A percentile compares a stretch with the other conserved stretches of the same genome.
Evolutionary conservation across 2,888 invertebrate species (phyloP).

Genomic region (Anthoptus insignis): DNA sequence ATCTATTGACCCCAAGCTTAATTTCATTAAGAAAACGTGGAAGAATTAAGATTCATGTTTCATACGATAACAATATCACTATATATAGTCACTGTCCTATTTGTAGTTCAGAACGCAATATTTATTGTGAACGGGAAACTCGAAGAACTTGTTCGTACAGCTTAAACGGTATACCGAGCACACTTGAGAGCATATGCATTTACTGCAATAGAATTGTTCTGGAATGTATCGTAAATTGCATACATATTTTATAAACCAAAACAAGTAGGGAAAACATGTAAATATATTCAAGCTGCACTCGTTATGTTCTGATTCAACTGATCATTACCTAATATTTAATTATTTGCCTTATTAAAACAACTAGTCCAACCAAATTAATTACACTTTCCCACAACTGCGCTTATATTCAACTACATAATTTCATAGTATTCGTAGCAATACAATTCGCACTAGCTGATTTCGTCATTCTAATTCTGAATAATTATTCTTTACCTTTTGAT

Average conservation of each 20-base stretch:
- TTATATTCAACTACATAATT: no score
- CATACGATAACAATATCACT: no score
- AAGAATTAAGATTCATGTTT: no score
- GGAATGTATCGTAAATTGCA: neutral
- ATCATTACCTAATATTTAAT: constrained; percentile 25
- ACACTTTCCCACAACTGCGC: neutral
- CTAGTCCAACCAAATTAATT: neutral
- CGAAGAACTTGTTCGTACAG: constrained; percentile 1
- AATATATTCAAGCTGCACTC: neutral
- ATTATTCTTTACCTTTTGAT: neutral
- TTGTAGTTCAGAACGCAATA: neutral
- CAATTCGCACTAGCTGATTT: constrained; percentile 65
- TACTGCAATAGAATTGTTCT: neutral
- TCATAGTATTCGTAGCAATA: constrained; percentile 51
- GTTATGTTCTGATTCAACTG: constrained; percentile 33
- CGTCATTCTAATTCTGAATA: no score
- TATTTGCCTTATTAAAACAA: constrained; percentile 16
- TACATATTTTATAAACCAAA: constrained; percentile 13
- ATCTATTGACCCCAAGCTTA: no score
- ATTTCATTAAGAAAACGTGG: no score
- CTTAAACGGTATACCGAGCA: neutral
- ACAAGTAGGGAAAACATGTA: constrained; percentile 1
- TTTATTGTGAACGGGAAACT: constrained; percentile 5
- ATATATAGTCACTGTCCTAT: no score
- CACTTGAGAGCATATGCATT: constrained; percentile 5